Evolutionary conservation across 92 coral and sea anemone species (phyloP), one percentile per base, ranked within the genome.

Genomic region (Porites divaricata): DNA sequence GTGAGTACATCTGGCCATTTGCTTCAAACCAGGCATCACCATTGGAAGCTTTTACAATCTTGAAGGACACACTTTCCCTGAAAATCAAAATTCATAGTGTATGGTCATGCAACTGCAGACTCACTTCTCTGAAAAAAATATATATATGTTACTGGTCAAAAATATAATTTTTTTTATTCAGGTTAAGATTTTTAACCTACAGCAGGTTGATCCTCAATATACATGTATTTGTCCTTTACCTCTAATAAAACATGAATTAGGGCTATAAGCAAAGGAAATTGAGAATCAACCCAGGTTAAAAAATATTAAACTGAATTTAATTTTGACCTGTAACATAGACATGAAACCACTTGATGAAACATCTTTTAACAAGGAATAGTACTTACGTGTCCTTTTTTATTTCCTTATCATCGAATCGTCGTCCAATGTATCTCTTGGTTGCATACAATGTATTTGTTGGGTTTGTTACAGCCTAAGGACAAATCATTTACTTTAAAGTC

Each of bases 11-110:
- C 67, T 91, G 92, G 26, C 98, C 98, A 87, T 89, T 91, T 22
- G 93, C 97, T 20, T 95, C 98, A 89, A 95, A 95, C 98, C 98
- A 95, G 17, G 98, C 98, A 93, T 95, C 98, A 6, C 98, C 98
- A 85, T 95, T 95, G 0, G 98, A 93, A 12, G 98, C 95, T 83
- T 90, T 89, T 11, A 95, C 96, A 48, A 95, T 93, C 77, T 93
- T 95, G 71, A 91, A 95, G 5, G 96, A 74, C 72, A 87, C 77
- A 63, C 89, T 91, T 84, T 89, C 79, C 52, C 98, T 95, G 74
- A 11, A 92, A 17, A 3, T 22, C 1, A 8, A 8, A 20, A 4
- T 0, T 16, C 5, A 6, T 28, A 49, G 25, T 17, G 2, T 41
- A 0, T 16, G 50, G 49, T 14, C 0, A 13, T 1, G 1, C 7